Evolutionary conservation across 2,888 invertebrate genomes (phyloP), one percentile per base, ranked within the genome.

Genomic region (Drosophila ustulata): DNA sequence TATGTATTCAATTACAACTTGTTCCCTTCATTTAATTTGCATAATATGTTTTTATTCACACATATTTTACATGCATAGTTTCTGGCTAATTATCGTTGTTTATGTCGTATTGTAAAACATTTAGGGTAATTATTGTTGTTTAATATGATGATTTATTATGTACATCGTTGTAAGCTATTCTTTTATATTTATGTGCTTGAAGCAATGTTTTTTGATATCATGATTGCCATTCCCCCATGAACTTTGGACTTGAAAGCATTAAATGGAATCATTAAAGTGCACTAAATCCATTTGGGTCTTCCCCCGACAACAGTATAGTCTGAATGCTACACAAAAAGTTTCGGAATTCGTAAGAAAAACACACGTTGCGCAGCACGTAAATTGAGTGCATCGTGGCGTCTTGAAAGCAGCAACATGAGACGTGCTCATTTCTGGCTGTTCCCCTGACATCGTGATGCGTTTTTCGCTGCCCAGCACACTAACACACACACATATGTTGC

Each of bases 321-420:
- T 46, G 53, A 28, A 13, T n/a, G 7, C 47, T 37, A 32, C 9
- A 37, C n/a, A 11, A 18, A 46, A 32, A 32, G 43, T 13, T 18
- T 18, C 4, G 47, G 13, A 46, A 26, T 59, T 41, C 13, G 13
- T 18, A 37, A 26, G 46, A 46, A 34, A 53, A 34, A 13, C 3
- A 32, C 23, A 28, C 34, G 41, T 47, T 28, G 11, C 30, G 25
- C 53, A 34, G 43, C 59, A 74, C 49, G 53, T 66, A 61, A 57
- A 47, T 61, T 46, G 46, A 75, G 70, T 66, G 70, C 70, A 74
- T 69, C 61, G 46, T 39, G 34, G 32, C 46, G 45, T n/a, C 51
- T 53, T 43, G 23, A 37, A 57, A 23, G 43, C 41, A 57, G 30
- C 64, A 41, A 49, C 28, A 59, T 58, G 55, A n/a, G 39, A 59